phyloP scores from a whole-genome alignment of 2,113 vertebrate genomes.

The Arenaria interpres region DNA sequence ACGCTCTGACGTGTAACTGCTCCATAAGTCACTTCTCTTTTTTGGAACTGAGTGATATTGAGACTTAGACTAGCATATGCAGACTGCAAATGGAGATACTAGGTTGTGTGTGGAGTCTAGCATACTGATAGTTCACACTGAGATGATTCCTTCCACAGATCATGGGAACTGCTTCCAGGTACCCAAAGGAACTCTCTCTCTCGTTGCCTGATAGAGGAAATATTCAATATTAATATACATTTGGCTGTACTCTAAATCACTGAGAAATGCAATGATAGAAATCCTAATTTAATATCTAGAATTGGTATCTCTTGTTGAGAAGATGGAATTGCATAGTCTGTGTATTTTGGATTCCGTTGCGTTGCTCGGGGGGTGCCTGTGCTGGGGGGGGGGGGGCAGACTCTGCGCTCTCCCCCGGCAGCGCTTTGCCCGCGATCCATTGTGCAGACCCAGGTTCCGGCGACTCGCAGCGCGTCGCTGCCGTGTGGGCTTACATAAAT shows the following conservation, averaged over 20 bases:
- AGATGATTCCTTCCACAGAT: background rate
- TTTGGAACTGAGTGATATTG: background rate
- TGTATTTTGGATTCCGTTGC: background rate
- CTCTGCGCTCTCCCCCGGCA: background rate
- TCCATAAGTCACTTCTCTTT: background rate
- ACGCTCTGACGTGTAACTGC: accelerated
- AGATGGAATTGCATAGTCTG: background rate
- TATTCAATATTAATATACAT: background rate
- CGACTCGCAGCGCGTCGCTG: background rate
- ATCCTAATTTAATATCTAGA: background rate
- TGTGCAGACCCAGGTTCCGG: background rate
- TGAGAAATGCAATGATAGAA: background rate
- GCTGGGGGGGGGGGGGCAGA: background rate
- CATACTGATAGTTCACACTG: background rate
- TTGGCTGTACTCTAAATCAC: background rate
- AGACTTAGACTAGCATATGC: accelerated
- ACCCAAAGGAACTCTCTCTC: background rate
- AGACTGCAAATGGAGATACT: background rate
- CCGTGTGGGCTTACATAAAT: background rate
- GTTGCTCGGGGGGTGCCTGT: background rate
- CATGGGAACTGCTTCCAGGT: background rate
- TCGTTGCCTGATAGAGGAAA: background rate
- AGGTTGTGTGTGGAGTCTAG: background rate
- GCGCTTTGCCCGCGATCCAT: background rate
- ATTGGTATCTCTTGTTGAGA: background rate